Percentiles rank a stretch among this genome's conserved stretches.
Conservation (phyloP, 2,888 invertebrate species). For the Drosophila meridiana region DNA sequence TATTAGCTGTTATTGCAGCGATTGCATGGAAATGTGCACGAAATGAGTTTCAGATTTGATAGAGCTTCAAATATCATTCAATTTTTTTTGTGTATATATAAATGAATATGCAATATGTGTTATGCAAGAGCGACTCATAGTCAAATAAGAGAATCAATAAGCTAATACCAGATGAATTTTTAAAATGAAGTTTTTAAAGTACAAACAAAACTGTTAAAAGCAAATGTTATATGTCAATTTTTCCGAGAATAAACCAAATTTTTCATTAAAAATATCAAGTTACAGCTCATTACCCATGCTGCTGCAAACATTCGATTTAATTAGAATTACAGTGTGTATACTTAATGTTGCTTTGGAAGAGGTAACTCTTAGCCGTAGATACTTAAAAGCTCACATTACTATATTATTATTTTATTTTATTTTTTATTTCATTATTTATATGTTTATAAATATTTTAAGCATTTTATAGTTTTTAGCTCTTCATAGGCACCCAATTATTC, state of each 20-base stretch:
- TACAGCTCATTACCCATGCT: not conserved
- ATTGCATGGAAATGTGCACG: not conserved
- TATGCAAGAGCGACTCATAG: not conserved
- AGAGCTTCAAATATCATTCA: not conserved
- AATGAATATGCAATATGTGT: not conserved
- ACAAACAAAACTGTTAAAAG: not conserved
- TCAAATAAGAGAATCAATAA: not conserved
- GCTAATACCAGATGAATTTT: not conserved
- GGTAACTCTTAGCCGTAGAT: not conserved
- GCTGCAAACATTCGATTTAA: not conserved
- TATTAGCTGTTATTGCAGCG: conserved; percentile 4
- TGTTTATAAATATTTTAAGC: conserved; percentile 13
- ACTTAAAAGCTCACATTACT: not conserved
- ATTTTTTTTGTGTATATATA: not conserved
- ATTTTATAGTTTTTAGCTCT: conserved; percentile 1
- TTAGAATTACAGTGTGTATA: not conserved
- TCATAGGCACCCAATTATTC: not conserved
- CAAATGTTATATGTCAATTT: not conserved
- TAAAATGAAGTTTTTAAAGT: not conserved
- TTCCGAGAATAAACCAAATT: not conserved
- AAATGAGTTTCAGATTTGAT: conserved; percentile 1
- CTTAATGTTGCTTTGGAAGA: not conserved
- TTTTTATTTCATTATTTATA: conserved; percentile 1
- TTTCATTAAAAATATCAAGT: not conserved
- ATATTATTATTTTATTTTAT: not conserved